phyloP scores from a whole-genome alignment of 2,888 invertebrate genomes.

The Lampropteryx suffumata region DNA sequence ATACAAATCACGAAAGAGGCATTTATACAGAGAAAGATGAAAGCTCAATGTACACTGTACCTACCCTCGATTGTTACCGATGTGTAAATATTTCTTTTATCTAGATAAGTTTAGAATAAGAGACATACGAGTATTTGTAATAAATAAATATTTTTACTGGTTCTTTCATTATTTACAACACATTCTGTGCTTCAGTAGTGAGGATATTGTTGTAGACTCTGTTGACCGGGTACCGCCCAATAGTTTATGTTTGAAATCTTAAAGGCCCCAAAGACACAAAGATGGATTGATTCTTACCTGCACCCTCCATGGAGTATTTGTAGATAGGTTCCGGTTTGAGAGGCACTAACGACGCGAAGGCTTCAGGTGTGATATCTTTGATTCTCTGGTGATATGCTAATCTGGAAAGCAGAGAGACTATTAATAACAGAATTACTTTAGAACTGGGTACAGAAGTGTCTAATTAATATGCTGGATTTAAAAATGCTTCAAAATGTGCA shows the following conservation, averaged over 20 bases:
- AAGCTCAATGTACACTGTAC: constrained; percentile 29
- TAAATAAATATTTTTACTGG: constrained; percentile 43
- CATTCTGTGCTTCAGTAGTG: no score
- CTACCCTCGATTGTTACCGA: constrained; percentile 43
- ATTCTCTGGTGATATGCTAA: constrained; percentile 97
- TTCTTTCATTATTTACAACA: constrained; percentile 28
- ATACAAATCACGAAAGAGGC: constrained; percentile 54
- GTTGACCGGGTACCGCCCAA: no score
- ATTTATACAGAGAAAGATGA: constrained; percentile 46
- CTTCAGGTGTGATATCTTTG: constrained; percentile 94
- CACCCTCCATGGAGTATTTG: constrained; percentile 95
- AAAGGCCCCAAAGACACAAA: no score
- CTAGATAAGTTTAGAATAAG: constrained; percentile 63
- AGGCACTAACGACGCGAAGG: constrained; percentile 93
- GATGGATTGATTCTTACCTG: constrained; percentile 45
- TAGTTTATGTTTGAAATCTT: no score
- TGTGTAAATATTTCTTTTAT: constrained; percentile 73
- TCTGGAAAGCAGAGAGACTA: constrained; percentile 73
- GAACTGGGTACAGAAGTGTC: not conserved
- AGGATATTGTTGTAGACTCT: no score
- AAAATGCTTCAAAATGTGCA: no score
- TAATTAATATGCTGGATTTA: no score
- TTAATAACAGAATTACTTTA: not conserved
- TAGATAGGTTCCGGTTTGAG: constrained; percentile 92
- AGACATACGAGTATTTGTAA: constrained; percentile 48